Percentiles rank a stretch among this genome's conserved stretches.
phyloP scores from a whole-genome alignment of 2,888 invertebrate genomes.

The Limnephilus rhombicus region DNA sequence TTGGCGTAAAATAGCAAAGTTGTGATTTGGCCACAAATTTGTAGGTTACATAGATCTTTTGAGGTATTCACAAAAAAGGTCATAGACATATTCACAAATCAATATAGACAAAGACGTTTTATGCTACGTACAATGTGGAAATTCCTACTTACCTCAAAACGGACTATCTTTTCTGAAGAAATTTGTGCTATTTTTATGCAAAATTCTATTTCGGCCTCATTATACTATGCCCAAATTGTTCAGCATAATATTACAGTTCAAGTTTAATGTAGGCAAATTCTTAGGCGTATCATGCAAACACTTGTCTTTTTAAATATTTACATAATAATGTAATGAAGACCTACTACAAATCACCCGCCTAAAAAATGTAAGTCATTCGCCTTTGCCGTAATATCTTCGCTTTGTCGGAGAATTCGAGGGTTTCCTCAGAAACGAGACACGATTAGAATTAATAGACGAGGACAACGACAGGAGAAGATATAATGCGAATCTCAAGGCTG shows the following conservation, averaged over 20 bases:
- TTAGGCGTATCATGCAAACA: neutral
- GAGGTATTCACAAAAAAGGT: neutral
- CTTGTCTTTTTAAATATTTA: neutral
- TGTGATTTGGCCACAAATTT: too few species aligned
- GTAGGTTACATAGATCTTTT: too few species aligned
- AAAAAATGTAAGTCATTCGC: neutral
- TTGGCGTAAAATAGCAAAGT: too few species aligned
- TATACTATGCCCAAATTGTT: neutral
- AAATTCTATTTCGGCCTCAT: neutral
- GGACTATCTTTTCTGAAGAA: neutral
- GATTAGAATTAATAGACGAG: neutral
- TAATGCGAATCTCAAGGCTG: neutral
- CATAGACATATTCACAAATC: neutral
- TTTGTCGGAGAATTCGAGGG: neutral
- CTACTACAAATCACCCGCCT: neutral
- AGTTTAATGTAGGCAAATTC: neutral
- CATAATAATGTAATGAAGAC: slow-evolving; percentile 1
- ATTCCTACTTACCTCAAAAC: neutral
- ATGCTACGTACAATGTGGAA: neutral
- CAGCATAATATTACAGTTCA: neutral
- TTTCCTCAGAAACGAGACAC: slow-evolving; percentile 1
- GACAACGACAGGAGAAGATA: neutral
- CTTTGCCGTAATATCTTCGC: neutral
- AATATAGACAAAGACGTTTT: neutral
- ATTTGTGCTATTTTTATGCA: neutral